A percentile compares a stretch with the other conserved stretches of the same genome.
These are phyloP conservation scores for Agriopis leucophaearia DNA, from an alignment of 2,888 invertebrate species.

Conservation along the genomic window DNA sequence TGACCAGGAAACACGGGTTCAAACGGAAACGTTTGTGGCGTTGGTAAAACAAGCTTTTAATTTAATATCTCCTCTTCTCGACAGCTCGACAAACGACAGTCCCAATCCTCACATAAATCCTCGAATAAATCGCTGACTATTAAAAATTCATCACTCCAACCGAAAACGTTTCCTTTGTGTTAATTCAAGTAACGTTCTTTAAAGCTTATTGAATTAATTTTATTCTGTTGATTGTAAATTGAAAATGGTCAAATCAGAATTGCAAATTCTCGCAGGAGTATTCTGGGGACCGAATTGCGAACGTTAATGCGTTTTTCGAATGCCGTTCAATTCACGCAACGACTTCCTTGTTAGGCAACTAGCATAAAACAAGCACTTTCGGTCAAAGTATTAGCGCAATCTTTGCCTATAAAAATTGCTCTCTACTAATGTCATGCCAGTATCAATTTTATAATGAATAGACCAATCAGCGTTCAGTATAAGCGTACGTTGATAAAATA, in stretches of 20 bases:
- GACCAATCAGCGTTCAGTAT: background rate
- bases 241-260: slow-evolving; percentile 75
- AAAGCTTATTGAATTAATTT: slow-evolving; percentile 77
- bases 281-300: slow-evolving; percentile 42
- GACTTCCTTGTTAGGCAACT: background rate
- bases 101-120: slow-evolving; percentile 21
- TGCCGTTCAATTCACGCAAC: slow-evolving; percentile 55
- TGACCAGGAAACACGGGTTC: background rate
- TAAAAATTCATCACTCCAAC: slow-evolving; percentile 62
- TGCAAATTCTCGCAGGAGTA: slow-evolving; percentile 65
- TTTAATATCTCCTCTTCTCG: slow-evolving; percentile 23
- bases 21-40: slow-evolving; percentile 2
- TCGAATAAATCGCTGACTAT: slow-evolving; percentile 52
- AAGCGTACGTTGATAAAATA: no score
- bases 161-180: slow-evolving; percentile 58
- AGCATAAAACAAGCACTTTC: background rate
- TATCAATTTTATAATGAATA: background rate
- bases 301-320: slow-evolving; percentile 42
- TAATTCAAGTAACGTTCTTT: slow-evolving; percentile 69
- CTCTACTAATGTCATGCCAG: background rate
- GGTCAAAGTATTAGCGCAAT: background rate
- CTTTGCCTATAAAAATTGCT: background rate
- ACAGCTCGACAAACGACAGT: slow-evolving; percentile 19
- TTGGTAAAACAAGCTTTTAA: slow-evolving; percentile 22
- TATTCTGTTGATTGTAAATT: slow-evolving; percentile 82